Percentiles rank a stretch among this genome's conserved stretches.
These are phyloP conservation scores for Heliconius hermathena DNA, from an alignment of 1,140 invertebrate genomes.

Conservation along the genomic window DNA sequence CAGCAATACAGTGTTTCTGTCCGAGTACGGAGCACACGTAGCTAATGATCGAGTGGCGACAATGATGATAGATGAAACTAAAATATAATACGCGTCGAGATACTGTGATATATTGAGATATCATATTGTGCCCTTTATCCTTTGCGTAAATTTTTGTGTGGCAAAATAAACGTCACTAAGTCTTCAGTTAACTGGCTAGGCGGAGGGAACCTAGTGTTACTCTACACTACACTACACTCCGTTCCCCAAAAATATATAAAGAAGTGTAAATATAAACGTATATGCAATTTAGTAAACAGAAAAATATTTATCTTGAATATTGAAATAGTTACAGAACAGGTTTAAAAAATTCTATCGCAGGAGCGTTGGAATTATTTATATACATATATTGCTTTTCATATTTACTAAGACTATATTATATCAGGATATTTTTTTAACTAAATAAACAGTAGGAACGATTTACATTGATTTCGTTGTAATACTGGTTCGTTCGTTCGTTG, in stretches of 20 bases:
- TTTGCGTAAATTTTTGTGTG: slow-evolving; percentile 26
- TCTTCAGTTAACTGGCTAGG: neutral
- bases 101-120: slow-evolving; percentile 54
- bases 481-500: no score
- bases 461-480: no score
- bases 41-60: slow-evolving; percentile 73
- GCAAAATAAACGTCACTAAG: neutral
- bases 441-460: no score
- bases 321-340: neutral
- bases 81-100: slow-evolving; percentile 69
- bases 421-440: neutral
- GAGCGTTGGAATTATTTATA: neutral
- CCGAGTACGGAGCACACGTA: slow-evolving; percentile 63
- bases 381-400: neutral
- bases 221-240: no score
- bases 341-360: neutral
- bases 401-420: neutral
- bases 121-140: slow-evolving; percentile 46
- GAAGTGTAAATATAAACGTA: neutral
- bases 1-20: slow-evolving; percentile 76
- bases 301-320: neutral
- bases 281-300: neutral
- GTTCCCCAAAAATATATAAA: neutral
- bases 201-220: no score
- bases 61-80: slow-evolving; percentile 79